Base-by-base conservation (phyloP, 64 coral and sea anemone species). In the Anthopleura sola region DNA sequence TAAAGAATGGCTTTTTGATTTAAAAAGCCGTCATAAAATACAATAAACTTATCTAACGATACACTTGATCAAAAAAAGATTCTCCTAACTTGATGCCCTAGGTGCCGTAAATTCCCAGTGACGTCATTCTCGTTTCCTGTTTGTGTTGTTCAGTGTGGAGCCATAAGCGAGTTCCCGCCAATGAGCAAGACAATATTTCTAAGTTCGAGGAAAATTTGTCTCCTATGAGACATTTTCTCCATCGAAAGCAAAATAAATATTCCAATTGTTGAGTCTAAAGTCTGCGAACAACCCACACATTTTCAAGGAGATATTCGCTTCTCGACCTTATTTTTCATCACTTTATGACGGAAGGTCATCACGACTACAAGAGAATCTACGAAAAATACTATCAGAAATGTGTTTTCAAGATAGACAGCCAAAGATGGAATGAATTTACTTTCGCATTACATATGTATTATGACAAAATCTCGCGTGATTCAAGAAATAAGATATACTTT, bases 41-140 rank as follows among this genome's bases (percentile, higher is more conserved):
- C 23, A 23, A 79, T 21, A 44, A 23, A 79, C 24, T 79, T 7
- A 37, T 76, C 16, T 14, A 75, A 26, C 69, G 26, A 75, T 78
- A 21, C 2, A 14, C 38, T 34, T 78, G 44, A n/a, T 79, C 36
- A 26, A 44, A 32, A 46, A 2, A 4, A 48, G 2, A 79, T 79
- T 79, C 76, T 79, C 76, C 44, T 37, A 79, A 79, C 76, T 0
- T 48, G 19, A 23, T 1, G 24, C 36, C 37, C 44, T 26, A 48
- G 37, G 36, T 47, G 38, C 76, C 76, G 44, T 79, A 79, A 79
- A 79, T 79, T 79, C 76, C 76, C 44, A 79, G 76, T 79, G 76
- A 79, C 76, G 76, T 79, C 76, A 79, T 79, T 48, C 37, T 79
- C 76, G 36, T 26, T 79, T 79, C 76, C 76, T 79, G 76, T 79